Evolutionary conservation across 2,113 vertebrate species (phyloP).

Genomic region (Cichladusa arquata): DNA sequence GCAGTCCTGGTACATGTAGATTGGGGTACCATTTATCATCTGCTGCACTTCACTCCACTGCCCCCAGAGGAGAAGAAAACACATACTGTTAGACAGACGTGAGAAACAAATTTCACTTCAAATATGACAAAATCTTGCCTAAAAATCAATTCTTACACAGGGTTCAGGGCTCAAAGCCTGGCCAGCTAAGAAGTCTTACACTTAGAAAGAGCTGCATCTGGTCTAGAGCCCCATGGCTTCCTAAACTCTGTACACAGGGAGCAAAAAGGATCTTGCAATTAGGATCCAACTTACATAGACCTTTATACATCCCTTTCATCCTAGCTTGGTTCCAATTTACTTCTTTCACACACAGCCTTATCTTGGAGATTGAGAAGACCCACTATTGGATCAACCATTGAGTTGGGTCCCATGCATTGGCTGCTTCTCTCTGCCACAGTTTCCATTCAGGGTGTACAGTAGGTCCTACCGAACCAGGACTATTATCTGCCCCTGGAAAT

Average conservation of each 20-base stretch:
- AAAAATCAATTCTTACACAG: neutral
- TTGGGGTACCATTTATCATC: slow-evolving; percentile 72
- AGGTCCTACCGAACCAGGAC: neutral
- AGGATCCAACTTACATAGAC: neutral
- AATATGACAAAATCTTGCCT: neutral
- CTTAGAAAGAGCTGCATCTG: neutral
- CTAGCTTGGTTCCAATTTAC: neutral
- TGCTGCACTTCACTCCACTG: slow-evolving; percentile 78
- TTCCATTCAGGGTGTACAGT: neutral
- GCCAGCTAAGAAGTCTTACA: neutral
- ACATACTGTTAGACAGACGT: neutral
- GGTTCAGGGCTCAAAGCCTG: neutral
- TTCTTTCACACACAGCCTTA: neutral
- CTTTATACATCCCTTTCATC: neutral
- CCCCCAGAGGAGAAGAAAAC: neutral
- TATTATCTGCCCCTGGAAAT: neutral
- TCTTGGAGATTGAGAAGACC: neutral
- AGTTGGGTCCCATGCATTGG: neutral
- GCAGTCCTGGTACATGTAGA: slow-evolving; percentile 82
- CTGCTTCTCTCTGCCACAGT: neutral
- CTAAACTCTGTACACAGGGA: neutral
- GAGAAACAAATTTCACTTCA: neutral
- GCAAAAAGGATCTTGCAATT: neutral
- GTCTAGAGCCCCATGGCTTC: neutral
- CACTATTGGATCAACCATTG: neutral